These are phyloP conservation scores for Aromia moschata DNA, from an alignment of 2,888 invertebrate genomes.

Conservation along the genomic window DNA sequence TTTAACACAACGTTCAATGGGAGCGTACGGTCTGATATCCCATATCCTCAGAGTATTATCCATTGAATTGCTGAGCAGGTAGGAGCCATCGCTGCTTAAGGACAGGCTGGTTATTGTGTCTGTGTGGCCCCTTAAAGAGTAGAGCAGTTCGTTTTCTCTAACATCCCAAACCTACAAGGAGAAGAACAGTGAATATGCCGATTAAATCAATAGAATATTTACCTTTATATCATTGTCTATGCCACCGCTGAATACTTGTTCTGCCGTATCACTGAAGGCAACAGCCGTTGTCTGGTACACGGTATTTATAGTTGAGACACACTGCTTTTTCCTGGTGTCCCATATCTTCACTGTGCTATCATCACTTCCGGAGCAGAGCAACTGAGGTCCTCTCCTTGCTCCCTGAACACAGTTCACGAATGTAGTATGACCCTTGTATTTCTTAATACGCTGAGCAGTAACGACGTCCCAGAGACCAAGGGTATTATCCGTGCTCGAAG, in stretches of 20 bases:
- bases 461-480: conserved; percentile 95
- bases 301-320: conserved; percentile 76
- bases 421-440: conserved; percentile 83
- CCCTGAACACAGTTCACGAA: conserved; percentile 81
- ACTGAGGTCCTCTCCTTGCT: conserved; percentile 87
- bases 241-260: conserved; percentile 93
- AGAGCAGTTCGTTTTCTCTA: conserved; percentile 84
- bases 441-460: conserved; percentile 87
- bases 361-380: conserved; percentile 93
- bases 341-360: conserved; percentile 92
- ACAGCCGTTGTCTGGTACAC: conserved; percentile 85
- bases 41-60: conserved; percentile 95
- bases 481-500: conserved; percentile 94
- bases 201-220: conserved; percentile 2
- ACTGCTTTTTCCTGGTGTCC: conserved; percentile 91
- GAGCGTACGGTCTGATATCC: conserved; percentile 96
- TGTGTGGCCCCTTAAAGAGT: conserved; percentile 90
- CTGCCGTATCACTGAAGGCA: conserved; percentile 94
- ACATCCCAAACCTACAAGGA: conserved; percentile 88
- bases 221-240: conserved; percentile 96
- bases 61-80: conserved; percentile 95
- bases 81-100: conserved; percentile 86
- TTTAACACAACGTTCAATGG: conserved; percentile 92
- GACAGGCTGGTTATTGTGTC: conserved; percentile 94
- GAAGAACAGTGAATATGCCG: too few species aligned